Base-by-base conservation (phyloP, 92 coral and sea anemone species). In the Porites rus region DNA sequence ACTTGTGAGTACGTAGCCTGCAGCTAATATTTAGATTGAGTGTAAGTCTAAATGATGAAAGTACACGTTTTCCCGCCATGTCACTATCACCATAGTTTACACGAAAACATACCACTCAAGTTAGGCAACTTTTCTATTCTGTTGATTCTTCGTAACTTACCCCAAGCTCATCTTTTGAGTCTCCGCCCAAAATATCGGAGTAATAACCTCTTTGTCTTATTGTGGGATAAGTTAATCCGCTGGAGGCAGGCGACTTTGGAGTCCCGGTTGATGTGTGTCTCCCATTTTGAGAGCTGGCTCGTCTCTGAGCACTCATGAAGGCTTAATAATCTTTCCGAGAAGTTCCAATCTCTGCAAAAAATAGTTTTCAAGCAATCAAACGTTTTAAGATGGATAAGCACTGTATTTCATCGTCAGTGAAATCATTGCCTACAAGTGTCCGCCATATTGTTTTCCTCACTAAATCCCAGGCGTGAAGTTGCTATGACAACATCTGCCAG, bases 161-260 rank as follows among this genome's bases (percentile, higher is more conserved):
- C 94, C 87, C 88, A 24, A 93, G 85, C 73, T 93, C 96, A 22
- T 87, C 91, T 81, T 86, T 94, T 64, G 98, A 93, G 82, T 90
- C 96, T 87, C 92, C 98, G 65, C 89, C 92, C 58, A 96, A 76
- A 50, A 96, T 96, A 88, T 96, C 99, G 12, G 99, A 96, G 84
- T 96, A 96, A 79, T 93, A 96, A 52, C 99, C 99, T 74, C 99
- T 94, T 71, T 96, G 99, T 84, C 93, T 92, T 59, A 95, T 90
- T 51, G 85, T 88, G 18, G 98, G 95, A 73, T 92, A 94, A 81
- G 88, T 88, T 14, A 90, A 83, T n/a, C 94, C 96, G 19, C 88
- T 91, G 24, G 92, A 92, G 22, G 88, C 88, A 8, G 98, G 96
- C 24, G 98, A 85, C 69, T 76, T 85, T 22, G 88, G 88, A 67